phyloP scores from a whole-genome alignment of 2,888 invertebrate genomes.

The Pocota personata region DNA sequence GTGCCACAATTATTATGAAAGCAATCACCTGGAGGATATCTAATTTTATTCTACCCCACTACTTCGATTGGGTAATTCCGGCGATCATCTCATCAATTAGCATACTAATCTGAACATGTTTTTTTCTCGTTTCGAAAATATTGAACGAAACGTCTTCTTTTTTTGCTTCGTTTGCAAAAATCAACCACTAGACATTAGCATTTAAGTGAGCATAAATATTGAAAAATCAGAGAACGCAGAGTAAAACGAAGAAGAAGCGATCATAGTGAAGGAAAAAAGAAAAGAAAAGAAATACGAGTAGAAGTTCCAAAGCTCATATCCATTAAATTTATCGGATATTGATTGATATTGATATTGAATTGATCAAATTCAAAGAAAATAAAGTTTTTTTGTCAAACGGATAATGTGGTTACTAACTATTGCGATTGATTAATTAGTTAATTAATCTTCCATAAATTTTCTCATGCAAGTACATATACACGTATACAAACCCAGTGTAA shows the following conservation, averaged over 20 bases:
- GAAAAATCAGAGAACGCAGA: neutral
- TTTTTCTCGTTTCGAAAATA: conserved; percentile 12
- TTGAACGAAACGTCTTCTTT: neutral
- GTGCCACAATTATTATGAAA: conserved; percentile 28
- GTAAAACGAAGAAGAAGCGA: neutral
- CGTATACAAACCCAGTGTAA: neutral
- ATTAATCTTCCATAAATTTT: conserved; percentile 9
- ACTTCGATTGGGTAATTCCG: conserved; percentile 22
- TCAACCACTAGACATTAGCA: neutral
- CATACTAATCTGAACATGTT: conserved; percentile 5
- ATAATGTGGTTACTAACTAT: neutral
- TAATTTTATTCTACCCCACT: conserved; percentile 29
- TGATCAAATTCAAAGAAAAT: neutral
- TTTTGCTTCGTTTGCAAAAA: conserved; percentile 1
- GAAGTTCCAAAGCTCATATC: neutral
- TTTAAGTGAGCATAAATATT: neutral
- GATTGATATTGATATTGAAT: too few species aligned
- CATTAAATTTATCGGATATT: neutral
- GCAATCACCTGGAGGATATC: conserved; percentile 53
- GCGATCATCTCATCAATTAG: conserved; percentile 37
- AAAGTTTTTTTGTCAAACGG: neutral
- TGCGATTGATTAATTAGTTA: neutral
- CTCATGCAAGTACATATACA: neutral
- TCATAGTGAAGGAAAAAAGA: neutral
- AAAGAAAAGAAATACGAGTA: too few species aligned